Evolutionary conservation across 2,888 invertebrate genomes (phyloP), one percentile per base, ranked within the genome.

Genomic region (Odiellus spinosus): DNA sequence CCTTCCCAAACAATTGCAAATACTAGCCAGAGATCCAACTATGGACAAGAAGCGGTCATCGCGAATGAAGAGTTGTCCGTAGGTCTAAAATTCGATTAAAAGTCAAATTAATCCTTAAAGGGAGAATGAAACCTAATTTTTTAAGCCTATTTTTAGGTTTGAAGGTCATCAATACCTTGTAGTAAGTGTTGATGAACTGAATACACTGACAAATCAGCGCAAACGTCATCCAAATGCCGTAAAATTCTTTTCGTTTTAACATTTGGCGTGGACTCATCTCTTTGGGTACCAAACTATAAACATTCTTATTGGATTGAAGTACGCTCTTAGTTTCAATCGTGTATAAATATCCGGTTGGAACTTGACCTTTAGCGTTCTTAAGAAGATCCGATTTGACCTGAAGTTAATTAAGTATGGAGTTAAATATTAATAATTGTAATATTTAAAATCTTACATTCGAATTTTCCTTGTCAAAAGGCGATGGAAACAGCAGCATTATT

Each of bases 31-130:
- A 0, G 68, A 64, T 17, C 71, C 71, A 3, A 69, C 67, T 19
- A 61, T 46, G 1, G 70, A 67, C 55, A 71, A 59, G 50, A 68
- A 71, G 40, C 63, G 61, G 53, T 71, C 71, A 55, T 72, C 67
- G 2, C 58, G 57, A 40, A 71, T 71, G 52, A 66, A 66, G 1
- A 61, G 63, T 49, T 64, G 64, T 14, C 66, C 67, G 56, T 62
- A 67, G 1, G 64, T 63, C 64, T 64, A 52, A n/a, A n/a, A n/a
- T n/a, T n/a, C n/a, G 12, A 56, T 53, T 18, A 44, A 36, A 8
- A 36, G 12, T 15, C 1, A 36, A 36, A 10, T 36, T 15, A 5
- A 1, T 4, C 15, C 1, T 12, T 12, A 36, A 15, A 36, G 17
- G 14, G 14, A 34, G n/a, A 34, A 34, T 34, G 11, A 12, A 34